Evolutionary conservation across 2,888 invertebrate genomes (phyloP), one percentile per base, ranked within the genome.

Genomic region (Pheosia tremula): DNA sequence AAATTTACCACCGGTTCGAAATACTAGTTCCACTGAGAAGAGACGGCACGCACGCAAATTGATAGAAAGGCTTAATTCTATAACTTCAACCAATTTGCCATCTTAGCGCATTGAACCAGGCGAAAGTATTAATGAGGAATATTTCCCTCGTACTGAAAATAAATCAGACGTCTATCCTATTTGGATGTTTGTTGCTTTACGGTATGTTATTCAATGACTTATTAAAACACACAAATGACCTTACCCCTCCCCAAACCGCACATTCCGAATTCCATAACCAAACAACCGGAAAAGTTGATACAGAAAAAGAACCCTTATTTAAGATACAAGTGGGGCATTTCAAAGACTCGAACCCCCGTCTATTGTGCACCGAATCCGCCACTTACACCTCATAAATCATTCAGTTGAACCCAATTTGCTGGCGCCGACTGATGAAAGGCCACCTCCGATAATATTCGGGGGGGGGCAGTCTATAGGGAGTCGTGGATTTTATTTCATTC

Each of bases 301-400:
- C 56, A 36, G 60, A 57, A 60, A 60, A 53, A 56, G 10, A 36
- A n/a, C 57, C 61, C 45, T 62, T 72, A 74, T 74, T 75, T 72
- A 71, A 76, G 69, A 78, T 78, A 80, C 78, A 78, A 67, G 69
- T 58, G 61, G 67, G 76, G 68, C 74, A 72, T 75, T 75, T 74
- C 70, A 68, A 67, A 66, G 67, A 69, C 67, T 73, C 66, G 69
- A 63, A 68, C 69, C 62, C 63, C 63, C 62, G 24, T 63, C 65
- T 71, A 78, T 78, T 77, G 78, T 79, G 72, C 58, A 57, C 66
- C 71, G 66, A 69, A 69, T 69, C 69, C 71, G 67, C 76, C 78
- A 81, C 79, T 82, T 82, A 79, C 80, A 75, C 69, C 80, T 80
- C 83, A 82, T 85, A 84, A 85, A 85, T 85, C 84, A 85, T 84